A percentile compares a stretch with the other conserved stretches of the same genome.
These are phyloP conservation scores for Siphamia tubifer DNA, from an alignment of 2,113 vertebrate genomes.

Conservation along the genomic window DNA sequence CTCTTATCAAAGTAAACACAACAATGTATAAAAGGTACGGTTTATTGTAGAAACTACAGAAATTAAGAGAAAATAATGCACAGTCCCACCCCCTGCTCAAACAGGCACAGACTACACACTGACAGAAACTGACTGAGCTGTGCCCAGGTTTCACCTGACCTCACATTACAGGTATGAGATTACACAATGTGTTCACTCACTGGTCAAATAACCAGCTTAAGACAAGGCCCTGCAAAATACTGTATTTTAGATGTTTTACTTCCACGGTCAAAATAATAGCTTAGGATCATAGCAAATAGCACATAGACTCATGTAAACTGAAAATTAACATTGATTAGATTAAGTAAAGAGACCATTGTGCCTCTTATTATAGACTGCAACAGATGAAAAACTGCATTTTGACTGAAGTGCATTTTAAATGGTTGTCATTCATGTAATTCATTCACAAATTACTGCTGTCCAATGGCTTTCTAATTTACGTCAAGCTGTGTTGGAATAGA, in stretches of 20 bases:
- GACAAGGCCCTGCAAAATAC: not conserved
- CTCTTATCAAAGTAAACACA: not conserved
- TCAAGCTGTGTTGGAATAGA: not conserved
- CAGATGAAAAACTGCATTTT: too few relatives aligned
- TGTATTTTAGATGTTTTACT: not conserved
- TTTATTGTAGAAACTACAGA: not conserved
- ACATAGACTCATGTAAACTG: too few relatives aligned
- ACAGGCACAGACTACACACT: not conserved
- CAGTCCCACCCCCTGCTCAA: not conserved
- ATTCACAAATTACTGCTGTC: not conserved
- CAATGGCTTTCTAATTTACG: not conserved
- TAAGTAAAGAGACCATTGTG: too few relatives aligned
- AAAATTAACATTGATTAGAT: too few relatives aligned
- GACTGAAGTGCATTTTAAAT: too few relatives aligned
- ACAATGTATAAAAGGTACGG: not conserved
- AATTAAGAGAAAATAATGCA: not conserved
- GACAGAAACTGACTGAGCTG: not conserved
- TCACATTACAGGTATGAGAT: constrained; percentile 32
- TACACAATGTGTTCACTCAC: constrained; percentile 24
- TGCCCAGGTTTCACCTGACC: constrained; percentile 17
- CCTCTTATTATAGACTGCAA: too few relatives aligned
- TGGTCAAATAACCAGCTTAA: constrained; percentile 26
- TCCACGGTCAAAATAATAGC: not conserved
- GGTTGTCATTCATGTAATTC: not conserved
- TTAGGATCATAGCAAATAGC: not conserved